Conservation (phyloP, 2,113 vertebrate genomes). For the Poecilia latipinna region DNA sequence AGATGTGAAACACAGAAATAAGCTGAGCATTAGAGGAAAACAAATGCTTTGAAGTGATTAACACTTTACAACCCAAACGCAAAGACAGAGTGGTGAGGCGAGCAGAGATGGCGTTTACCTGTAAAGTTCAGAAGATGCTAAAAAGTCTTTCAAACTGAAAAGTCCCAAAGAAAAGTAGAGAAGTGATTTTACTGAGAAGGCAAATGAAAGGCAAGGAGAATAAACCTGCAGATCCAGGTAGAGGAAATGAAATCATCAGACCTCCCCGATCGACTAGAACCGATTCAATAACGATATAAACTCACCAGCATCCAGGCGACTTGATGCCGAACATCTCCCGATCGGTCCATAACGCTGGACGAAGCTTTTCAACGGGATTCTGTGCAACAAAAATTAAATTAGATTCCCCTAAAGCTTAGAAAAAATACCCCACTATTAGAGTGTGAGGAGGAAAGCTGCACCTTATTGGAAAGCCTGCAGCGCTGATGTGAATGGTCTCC, state of each 20-base stretch:
- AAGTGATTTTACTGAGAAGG: conserved; percentile 39
- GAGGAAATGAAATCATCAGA: conserved; percentile 51
- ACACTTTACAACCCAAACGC: background rate
- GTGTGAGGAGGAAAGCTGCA: conserved; percentile 44
- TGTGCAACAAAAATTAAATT: conserved; percentile 59
- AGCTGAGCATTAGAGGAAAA: background rate
- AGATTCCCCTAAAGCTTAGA: conserved; percentile 15
- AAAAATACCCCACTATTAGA: background rate
- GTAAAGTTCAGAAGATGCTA: conserved; percentile 55
- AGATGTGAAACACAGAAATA: no score
- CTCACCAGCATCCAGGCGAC: conserved; percentile 68
- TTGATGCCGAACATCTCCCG: conserved; percentile 56
- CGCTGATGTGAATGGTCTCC: conserved; percentile 94
- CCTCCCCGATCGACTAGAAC: background rate
- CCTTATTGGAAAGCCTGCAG: conserved; percentile 96
- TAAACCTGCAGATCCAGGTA: conserved; percentile 52
- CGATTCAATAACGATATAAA: background rate
- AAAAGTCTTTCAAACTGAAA: conserved; percentile 40
- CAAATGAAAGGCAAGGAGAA: conserved; percentile 37
- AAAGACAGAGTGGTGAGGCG: conserved; percentile 14
- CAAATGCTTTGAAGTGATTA: background rate
- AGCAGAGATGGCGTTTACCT: conserved; percentile 73
- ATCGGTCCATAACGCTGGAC: conserved; percentile 85
- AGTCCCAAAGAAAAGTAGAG: conserved; percentile 45
- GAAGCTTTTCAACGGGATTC: conserved; percentile 87